Evolutionary conservation across 2,797 vertebrate genomes (phyloP).

Genomic region (Gorsachius magnificus): DNA sequence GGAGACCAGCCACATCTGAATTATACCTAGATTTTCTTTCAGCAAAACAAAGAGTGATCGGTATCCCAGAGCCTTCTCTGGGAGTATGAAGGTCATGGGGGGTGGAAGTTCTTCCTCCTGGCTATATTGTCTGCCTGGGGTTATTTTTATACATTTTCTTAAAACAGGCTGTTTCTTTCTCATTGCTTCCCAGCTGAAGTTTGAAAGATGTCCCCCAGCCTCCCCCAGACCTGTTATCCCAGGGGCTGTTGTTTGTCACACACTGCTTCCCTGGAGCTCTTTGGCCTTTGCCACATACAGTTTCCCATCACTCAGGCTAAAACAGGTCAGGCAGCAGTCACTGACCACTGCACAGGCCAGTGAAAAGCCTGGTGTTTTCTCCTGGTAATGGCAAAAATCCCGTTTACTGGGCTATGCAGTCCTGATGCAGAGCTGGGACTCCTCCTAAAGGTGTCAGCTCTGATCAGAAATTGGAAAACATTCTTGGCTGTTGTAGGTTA

Average conservation of each 20-base stretch:
- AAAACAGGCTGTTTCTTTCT: background rate
- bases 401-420: background rate
- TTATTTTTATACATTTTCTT: background rate
- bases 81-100: background rate
- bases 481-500: background rate
- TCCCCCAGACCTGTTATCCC: background rate
- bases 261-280: background rate
- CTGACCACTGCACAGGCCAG: background rate
- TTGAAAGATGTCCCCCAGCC: background rate
- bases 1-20: background rate
- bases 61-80: background rate
- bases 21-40: background rate
- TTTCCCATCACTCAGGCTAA: background rate
- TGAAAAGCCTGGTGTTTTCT: background rate
- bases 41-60: background rate
- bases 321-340: background rate
- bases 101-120: background rate
- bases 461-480: background rate
- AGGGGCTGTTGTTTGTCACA: background rate
- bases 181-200: background rate
- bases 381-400: background rate
- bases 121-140: background rate
- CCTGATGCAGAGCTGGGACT: background rate
- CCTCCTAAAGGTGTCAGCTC: background rate
- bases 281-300: rapidly evolving